These are phyloP conservation scores for Aphelenchoides besseyi DNA, from an alignment of 1,140 invertebrate genomes.

Conservation along the genomic window DNA sequence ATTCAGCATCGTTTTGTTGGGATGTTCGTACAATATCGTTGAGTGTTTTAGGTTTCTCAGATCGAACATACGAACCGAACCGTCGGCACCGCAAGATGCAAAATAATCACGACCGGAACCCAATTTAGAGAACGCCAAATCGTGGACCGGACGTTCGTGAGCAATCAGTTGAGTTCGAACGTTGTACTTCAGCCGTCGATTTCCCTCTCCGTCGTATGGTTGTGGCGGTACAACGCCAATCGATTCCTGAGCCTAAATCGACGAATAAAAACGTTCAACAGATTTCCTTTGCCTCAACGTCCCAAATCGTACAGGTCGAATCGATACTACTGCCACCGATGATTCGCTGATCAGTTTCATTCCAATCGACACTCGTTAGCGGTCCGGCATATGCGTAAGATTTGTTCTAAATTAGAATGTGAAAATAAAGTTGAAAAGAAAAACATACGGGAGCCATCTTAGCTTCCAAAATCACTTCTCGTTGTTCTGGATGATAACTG, in stretches of 20 bases:
- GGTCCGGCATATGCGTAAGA: slow-evolving; percentile 81
- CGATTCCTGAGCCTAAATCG: slow-evolving; percentile 17
- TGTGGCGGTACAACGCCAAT: slow-evolving; percentile 11
- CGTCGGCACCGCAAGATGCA: slow-evolving; percentile 82
- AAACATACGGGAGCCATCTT: neutral
- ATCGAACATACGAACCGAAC: slow-evolving; percentile 98
- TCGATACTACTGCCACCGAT: slow-evolving; percentile 4
- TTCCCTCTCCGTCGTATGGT: neutral
- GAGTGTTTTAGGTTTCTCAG: slow-evolving; percentile 94
- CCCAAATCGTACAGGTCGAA: slow-evolving; percentile 16
- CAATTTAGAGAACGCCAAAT: slow-evolving; percentile 40
- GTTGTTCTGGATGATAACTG: slow-evolving; percentile 7
- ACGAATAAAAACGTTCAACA: neutral
- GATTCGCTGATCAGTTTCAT: neutral
- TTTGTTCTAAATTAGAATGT: slow-evolving; percentile 11
- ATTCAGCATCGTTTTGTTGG: slow-evolving; percentile 84
- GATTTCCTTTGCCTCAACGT: too few species aligned
- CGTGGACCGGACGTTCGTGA: slow-evolving; percentile 45
- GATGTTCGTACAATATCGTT: slow-evolving; percentile 98
- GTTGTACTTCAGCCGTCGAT: slow-evolving; percentile 12
- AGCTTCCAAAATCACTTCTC: slow-evolving; percentile 14
- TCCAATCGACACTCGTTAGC: slow-evolving; percentile 19
- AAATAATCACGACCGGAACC: slow-evolving; percentile 22
- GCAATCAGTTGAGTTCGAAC: slow-evolving; percentile 42
- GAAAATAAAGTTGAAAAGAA: neutral